Evolutionary conservation across 2,888 invertebrate species (phyloP).

Genomic region (Copidosoma aretas): DNA sequence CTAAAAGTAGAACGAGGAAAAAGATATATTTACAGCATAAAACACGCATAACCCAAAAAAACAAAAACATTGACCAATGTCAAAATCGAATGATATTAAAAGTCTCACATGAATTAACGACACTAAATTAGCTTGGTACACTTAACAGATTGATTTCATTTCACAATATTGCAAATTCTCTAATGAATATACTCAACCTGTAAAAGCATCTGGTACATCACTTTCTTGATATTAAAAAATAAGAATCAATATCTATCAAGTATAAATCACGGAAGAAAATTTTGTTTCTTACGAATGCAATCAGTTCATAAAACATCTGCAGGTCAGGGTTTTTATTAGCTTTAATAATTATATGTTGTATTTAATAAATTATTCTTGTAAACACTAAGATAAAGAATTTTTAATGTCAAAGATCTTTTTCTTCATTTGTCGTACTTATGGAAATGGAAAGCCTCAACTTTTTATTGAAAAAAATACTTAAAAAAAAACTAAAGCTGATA

Average conservation of each 20-base stretch:
- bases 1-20: too few relatives aligned
- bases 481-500: slow-evolving; percentile 17
- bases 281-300: slow-evolving; percentile 36
- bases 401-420: slow-evolving; percentile 32
- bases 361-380: slow-evolving; percentile 23
- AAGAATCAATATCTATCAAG: too few relatives aligned
- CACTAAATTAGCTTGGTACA: slow-evolving; percentile 38
- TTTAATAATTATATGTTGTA: slow-evolving; percentile 32
- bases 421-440: slow-evolving; percentile 27
- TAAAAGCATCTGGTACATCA: too few relatives aligned
- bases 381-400: slow-evolving; percentile 34
- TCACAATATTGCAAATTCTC: too few relatives aligned
- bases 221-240: too few relatives aligned
- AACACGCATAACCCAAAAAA: too few relatives aligned
- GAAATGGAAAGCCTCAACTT: slow-evolving; percentile 15
- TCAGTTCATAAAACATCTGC: slow-evolving; percentile 39
- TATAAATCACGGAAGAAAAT: slow-evolving; percentile 28
- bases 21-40: too few relatives aligned
- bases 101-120: slow-evolving; percentile 32
- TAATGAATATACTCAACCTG: too few relatives aligned
- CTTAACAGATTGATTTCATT: not conserved
- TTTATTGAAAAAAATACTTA: slow-evolving; percentile 20
- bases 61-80: too few relatives aligned
- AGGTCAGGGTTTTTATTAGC: slow-evolving; percentile 27
- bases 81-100: not conserved